Conservation (phyloP, 2,888 invertebrate species). For the Mechanitis mazaeus region DNA sequence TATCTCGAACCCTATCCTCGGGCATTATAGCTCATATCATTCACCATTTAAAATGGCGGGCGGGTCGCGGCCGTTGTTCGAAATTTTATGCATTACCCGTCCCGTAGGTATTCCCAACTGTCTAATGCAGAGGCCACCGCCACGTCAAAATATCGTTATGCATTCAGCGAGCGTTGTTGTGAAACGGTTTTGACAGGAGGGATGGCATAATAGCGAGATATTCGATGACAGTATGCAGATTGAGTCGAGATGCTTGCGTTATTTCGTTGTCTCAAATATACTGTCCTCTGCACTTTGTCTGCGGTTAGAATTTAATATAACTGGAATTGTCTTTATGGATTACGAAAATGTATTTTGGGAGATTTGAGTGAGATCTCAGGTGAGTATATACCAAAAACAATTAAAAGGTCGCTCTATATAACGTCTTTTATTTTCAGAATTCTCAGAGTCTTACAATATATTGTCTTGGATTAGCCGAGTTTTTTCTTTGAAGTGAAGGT, state of each 20-base stretch:
- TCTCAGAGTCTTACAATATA: too few species aligned
- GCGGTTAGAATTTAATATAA: too few species aligned
- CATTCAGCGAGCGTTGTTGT: constrained; percentile 30
- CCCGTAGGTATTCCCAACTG: constrained; percentile 28
- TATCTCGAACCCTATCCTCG: constrained; percentile 27
- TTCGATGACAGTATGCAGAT: constrained; percentile 31
- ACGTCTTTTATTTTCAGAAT: too few species aligned
- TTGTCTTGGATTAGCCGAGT: too few species aligned
- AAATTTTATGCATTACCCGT: constrained; percentile 43
- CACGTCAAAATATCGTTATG: constrained; percentile 33
- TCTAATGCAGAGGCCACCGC: constrained; percentile 30
- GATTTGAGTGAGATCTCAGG: too few species aligned
- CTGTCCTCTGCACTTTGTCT: constrained; percentile 7
- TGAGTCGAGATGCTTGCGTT: constrained; percentile 22
- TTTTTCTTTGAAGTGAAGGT: too few species aligned
- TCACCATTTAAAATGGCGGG: constrained; percentile 32
- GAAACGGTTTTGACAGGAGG: constrained; percentile 38
- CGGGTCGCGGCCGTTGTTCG: constrained; percentile 31
- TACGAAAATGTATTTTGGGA: too few species aligned
- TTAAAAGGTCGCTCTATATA: too few species aligned
- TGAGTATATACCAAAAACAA: too few species aligned
- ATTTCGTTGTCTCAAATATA: constrained; percentile 19
- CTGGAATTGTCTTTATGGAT: too few species aligned
- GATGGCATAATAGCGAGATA: constrained; percentile 33
- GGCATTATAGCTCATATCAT: constrained; percentile 31